A percentile compares a stretch with the other conserved stretches of the same genome.
Evolutionary conservation across 2,797 vertebrate species (phyloP).

Genomic region (Hozukius guyotensis): DNA sequence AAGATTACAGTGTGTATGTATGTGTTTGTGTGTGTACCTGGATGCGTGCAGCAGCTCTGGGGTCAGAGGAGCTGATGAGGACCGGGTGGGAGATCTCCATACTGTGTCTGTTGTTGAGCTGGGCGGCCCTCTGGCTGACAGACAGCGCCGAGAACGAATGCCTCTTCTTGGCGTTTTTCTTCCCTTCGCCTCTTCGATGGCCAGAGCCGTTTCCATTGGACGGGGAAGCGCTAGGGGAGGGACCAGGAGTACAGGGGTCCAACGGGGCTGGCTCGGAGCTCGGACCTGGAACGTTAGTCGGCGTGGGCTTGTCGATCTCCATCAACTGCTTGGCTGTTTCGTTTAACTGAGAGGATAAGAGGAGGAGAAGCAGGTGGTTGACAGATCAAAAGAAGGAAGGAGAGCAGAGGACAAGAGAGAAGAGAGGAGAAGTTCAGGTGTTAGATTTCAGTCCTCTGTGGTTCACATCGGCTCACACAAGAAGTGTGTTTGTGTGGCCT

Average conservation of each 20-base stretch:
- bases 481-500: conserved; percentile 40
- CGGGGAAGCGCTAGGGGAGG: conserved; percentile 72
- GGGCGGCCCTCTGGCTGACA: conserved; percentile 94
- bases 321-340: conserved; percentile 97
- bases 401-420: neutral
- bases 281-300: conserved; percentile 78
- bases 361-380: neutral
- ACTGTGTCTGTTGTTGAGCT: conserved; percentile 95
- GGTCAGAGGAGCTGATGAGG: conserved; percentile 97
- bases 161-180: conserved; percentile 98
- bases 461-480: conserved; percentile 32
- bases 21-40: conserved; percentile 55
- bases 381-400: neutral
- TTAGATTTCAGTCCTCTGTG: conserved; percentile 34
- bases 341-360: conserved; percentile 86
- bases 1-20: neutral
- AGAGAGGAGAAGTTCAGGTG: conserved; percentile 8
- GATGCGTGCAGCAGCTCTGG: conserved; percentile 93
- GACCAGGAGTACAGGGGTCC: conserved; percentile 76
- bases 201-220: conserved; percentile 80
- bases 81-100: conserved; percentile 99
- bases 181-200: conserved; percentile 89
- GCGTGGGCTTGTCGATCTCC: conserved; percentile 92
- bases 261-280: conserved; percentile 77
- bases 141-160: conserved; percentile 97